Conservation (phyloP, 1,140 invertebrate species). For the Papilio polytes region DNA sequence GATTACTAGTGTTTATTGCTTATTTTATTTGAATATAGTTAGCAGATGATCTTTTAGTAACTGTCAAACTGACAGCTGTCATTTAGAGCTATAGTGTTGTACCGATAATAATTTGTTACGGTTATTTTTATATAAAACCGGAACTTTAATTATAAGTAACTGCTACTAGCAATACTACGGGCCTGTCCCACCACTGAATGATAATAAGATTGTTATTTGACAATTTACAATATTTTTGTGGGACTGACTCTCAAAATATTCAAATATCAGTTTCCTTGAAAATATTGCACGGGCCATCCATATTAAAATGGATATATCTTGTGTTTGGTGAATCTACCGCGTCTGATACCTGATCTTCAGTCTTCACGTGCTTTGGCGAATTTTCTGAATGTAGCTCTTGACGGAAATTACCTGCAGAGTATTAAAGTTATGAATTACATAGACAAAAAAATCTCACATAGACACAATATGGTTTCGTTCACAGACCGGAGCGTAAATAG, state of each 20-base stretch:
- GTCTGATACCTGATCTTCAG: slow-evolving; percentile 56
- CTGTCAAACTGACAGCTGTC: background rate
- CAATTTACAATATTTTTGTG: no score
- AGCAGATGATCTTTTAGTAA: background rate
- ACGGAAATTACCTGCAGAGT: slow-evolving; percentile 63
- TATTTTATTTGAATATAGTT: background rate
- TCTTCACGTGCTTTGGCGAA: slow-evolving; percentile 61
- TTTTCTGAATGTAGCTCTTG: slow-evolving; percentile 72
- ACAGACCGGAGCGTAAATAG: no score
- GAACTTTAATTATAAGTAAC: background rate
- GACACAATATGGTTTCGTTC: no score
- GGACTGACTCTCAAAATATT: no score
- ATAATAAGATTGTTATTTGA: no score
- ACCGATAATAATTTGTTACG: background rate
- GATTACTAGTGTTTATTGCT: background rate
- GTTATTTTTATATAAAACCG: background rate
- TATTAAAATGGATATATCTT: slow-evolving; percentile 75
- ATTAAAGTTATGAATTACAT: no score
- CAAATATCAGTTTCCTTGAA: slow-evolving; percentile 82
- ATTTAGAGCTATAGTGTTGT: background rate
- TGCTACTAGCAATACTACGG: background rate
- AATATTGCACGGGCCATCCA: slow-evolving; percentile 61
- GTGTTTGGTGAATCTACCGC: slow-evolving; percentile 57
- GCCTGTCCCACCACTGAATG: no score
- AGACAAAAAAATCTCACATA: no score